Percentiles rank a stretch among this genome's conserved stretches.
Evolutionary conservation across 2,888 invertebrate genomes (phyloP).

Genomic region (Esperia sulphurella): DNA sequence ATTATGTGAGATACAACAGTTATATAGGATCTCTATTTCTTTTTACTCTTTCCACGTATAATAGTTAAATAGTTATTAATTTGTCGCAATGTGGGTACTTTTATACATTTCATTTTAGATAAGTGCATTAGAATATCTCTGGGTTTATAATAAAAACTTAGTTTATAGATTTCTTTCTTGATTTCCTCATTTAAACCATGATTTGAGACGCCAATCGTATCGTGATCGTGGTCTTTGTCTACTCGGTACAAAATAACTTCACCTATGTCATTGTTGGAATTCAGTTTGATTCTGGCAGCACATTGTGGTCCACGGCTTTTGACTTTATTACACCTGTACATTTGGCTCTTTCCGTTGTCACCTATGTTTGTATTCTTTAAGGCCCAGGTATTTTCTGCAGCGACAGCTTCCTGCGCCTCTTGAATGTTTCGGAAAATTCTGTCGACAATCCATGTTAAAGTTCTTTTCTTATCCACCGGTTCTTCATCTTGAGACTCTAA

Average conservation of each 20-base stretch:
- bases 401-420: neutral
- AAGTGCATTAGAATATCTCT: no score
- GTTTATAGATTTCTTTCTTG: neutral
- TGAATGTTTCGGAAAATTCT: neutral
- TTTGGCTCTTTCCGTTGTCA: neutral
- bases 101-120: no score
- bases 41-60: no score
- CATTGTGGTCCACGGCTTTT: neutral
- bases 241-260: neutral
- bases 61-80: no score
- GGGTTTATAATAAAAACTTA: no score
- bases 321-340: conserved; percentile 1
- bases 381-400: neutral
- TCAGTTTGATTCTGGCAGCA: neutral
- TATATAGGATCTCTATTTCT: no score
- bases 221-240: neutral
- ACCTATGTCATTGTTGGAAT: neutral
- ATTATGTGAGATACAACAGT: no score
- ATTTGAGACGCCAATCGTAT: neutral
- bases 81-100: no score
- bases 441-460: neutral
- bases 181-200: neutral
- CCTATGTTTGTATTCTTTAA: neutral
- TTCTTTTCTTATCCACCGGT: neutral
- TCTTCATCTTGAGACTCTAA: no score